Evolutionary conservation across 2,113 vertebrate genomes (phyloP).

Genomic region (Neopipo cinnamomea): DNA sequence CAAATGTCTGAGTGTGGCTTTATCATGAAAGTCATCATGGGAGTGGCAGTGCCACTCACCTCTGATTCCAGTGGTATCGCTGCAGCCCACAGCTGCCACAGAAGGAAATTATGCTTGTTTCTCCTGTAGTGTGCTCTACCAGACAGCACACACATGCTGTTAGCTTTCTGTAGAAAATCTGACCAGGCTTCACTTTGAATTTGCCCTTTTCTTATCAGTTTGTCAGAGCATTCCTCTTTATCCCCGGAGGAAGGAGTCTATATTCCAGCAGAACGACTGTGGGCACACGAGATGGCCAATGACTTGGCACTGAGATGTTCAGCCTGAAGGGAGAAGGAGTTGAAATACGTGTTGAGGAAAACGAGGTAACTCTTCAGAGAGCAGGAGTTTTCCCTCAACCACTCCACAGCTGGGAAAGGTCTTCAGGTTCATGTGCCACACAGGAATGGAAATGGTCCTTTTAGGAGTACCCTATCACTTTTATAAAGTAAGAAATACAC

Average conservation of each 20-base stretch:
- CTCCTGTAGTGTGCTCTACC: neutral
- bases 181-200: neutral
- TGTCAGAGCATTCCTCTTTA: neutral
- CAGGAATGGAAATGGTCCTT: neutral
- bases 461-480: neutral
- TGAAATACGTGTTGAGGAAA: neutral
- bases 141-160: neutral
- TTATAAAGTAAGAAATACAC: neutral
- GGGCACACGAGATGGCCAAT: fast-evolving
- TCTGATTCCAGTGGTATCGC: neutral
- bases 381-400: neutral
- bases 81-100: neutral
- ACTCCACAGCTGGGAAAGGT: neutral
- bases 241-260: neutral
- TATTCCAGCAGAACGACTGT: neutral
- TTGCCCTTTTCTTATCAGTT: neutral
- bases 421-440: neutral
- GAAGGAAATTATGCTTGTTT: neutral
- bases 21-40: neutral
- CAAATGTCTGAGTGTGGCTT: neutral
- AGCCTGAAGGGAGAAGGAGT: neutral
- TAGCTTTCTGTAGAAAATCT: neutral
- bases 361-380: neutral
- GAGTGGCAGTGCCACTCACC: neutral
- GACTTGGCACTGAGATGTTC: neutral